These are phyloP conservation scores for Drosophila meridionalis DNA, from an alignment of 2,888 invertebrate species.

Conservation along the genomic window DNA sequence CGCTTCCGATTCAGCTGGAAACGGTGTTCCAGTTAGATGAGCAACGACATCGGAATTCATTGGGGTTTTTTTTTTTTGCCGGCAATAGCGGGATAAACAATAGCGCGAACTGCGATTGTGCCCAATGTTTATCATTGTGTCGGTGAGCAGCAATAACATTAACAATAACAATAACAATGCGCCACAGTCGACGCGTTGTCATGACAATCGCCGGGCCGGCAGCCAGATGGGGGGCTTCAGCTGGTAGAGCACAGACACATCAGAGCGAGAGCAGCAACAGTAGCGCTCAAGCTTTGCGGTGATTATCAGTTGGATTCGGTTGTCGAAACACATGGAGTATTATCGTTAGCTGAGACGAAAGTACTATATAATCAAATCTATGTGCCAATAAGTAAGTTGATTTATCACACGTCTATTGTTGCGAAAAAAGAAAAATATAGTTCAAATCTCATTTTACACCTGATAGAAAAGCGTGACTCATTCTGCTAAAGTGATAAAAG, in stretches of 20 bases:
- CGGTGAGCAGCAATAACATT: constrained; percentile 21
- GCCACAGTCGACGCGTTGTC: constrained; percentile 56
- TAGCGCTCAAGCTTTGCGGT: constrained; percentile 39
- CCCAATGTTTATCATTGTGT: constrained; percentile 60
- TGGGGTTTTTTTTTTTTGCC: constrained; percentile 14
- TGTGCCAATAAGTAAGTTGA: constrained; percentile 9
- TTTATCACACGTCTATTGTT: constrained; percentile 13
- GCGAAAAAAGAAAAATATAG: neutral
- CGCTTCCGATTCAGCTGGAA: constrained; percentile 54
- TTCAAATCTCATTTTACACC: neutral
- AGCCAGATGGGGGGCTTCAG: constrained; percentile 24
- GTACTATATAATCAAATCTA: neutral
- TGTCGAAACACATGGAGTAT: constrained; percentile 20
- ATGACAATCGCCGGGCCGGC: constrained; percentile 52
- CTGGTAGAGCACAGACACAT: neutral
- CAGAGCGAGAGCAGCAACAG: constrained; percentile 25
- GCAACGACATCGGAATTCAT: constrained; percentile 63
- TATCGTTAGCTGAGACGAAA: constrained; percentile 6
- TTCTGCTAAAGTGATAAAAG: neutral
- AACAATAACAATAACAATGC: constrained; percentile 42
- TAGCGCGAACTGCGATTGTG: constrained; percentile 44
- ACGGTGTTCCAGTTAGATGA: constrained; percentile 74
- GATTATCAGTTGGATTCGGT: constrained; percentile 58
- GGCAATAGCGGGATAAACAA: constrained; percentile 47
- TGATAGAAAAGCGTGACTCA: neutral